A percentile compares a stretch with the other conserved stretches of the same genome.
Conservation (phyloP, 1,140 invertebrate genomes). For the Eumaeus atala region DNA sequence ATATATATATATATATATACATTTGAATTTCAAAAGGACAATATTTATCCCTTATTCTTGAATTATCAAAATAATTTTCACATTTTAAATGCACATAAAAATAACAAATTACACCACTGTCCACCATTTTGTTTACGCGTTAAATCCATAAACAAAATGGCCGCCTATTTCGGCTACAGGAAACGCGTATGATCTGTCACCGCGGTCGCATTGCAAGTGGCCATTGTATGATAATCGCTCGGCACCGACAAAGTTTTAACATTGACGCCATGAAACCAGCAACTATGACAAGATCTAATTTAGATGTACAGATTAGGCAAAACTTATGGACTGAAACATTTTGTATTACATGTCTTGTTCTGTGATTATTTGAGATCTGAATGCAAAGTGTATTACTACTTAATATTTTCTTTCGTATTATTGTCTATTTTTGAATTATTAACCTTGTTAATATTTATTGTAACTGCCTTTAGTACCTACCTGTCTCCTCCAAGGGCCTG, state of each 20-base stretch:
- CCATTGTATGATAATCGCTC: conserved; percentile 67
- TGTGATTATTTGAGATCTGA: neutral
- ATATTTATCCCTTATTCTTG: too few relatives aligned
- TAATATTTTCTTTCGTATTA: too few relatives aligned
- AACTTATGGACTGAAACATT: conserved; percentile 1
- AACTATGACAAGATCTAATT: conserved; percentile 20
- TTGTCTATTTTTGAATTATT: too few relatives aligned
- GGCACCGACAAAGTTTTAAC: conserved; percentile 59
- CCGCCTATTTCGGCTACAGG: conserved; percentile 59
- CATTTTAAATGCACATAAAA: neutral
- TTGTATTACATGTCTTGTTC: conserved; percentile 1
- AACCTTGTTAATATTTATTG: too few relatives aligned
- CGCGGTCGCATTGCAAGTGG: conserved; percentile 60
- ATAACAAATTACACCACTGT: conserved; percentile 3
- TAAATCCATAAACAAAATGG: conserved; percentile 55
- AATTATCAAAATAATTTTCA: too few relatives aligned
- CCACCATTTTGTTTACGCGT: conserved; percentile 49
- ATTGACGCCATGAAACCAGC: conserved; percentile 43
- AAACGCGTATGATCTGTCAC: conserved; percentile 65
- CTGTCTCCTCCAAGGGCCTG: too few relatives aligned
- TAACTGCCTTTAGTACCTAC: too few relatives aligned
- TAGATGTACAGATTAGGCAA: conserved; percentile 7
- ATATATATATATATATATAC: too few relatives aligned
- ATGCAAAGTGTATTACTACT: neutral
- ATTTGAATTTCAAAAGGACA: too few relatives aligned